phyloP scores from a whole-genome alignment of 92 coral and sea anemone species.

The Paragorgia papillata region DNA sequence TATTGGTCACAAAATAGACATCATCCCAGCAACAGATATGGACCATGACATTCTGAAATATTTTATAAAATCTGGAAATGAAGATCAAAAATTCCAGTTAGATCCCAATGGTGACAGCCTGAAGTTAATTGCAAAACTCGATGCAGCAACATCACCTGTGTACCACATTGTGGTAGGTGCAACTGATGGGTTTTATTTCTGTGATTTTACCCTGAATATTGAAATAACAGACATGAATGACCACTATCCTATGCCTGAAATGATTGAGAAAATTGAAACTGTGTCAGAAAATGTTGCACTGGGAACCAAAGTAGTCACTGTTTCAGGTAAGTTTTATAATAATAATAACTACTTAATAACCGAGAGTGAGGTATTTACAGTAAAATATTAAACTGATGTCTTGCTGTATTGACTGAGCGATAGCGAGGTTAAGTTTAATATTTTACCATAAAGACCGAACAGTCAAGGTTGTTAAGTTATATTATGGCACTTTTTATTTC shows the following conservation, averaged over 20 bases:
- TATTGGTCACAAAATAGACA: slow-evolving; percentile 56
- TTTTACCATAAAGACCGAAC: no score
- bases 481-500: no score
- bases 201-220: slow-evolving; percentile 58
- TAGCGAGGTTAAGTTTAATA: no score
- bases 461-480: no score
- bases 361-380: no score
- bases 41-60: slow-evolving; percentile 62
- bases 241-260: slow-evolving; percentile 81
- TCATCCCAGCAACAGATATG: slow-evolving; percentile 59
- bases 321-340: slow-evolving; percentile 64
- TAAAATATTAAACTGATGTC: no score
- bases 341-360: no score
- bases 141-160: slow-evolving; percentile 62
- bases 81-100: slow-evolving; percentile 71
- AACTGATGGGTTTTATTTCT: slow-evolving; percentile 74
- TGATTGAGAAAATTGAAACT: slow-evolving; percentile 78
- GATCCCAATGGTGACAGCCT: slow-evolving; percentile 53
- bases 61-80: slow-evolving; percentile 72
- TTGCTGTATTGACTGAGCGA: no score
- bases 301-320: slow-evolving; percentile 74
- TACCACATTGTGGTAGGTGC: slow-evolving; percentile 66
- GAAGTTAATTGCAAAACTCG: slow-evolving; percentile 64
- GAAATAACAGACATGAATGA: slow-evolving; percentile 75
- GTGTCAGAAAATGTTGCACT: slow-evolving; percentile 66